Conservation (phyloP, 2,113 vertebrate species). For the Arenaria interpres region DNA sequence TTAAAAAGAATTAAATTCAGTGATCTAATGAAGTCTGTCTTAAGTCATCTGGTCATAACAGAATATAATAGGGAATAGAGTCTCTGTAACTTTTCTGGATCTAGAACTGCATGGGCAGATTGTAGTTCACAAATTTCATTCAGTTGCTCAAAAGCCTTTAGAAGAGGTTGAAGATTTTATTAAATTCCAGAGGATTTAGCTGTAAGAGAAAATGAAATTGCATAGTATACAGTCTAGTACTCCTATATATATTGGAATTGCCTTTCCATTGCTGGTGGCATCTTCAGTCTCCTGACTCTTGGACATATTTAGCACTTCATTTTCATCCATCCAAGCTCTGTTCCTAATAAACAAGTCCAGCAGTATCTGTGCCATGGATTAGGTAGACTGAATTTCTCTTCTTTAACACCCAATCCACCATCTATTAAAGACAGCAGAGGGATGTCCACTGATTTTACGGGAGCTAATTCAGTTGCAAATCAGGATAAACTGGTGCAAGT, state of each 20-base stretch:
- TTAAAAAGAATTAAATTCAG: neutral
- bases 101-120: neutral
- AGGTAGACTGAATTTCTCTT: neutral
- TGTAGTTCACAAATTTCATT: neutral
- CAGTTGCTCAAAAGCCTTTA: neutral
- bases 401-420: neutral
- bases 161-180: neutral
- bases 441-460: neutral
- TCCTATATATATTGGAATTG: neutral
- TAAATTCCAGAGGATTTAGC: neutral
- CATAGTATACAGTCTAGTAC: neutral
- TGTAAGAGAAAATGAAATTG: neutral
- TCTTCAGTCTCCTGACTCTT: neutral
- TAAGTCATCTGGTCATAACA: neutral
- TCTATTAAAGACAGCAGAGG: neutral
- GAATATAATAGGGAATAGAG: neutral
- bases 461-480: neutral
- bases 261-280: neutral
- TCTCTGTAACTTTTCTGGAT: neutral
- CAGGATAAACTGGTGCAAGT: neutral
- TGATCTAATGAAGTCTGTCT: neutral
- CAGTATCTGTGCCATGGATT: neutral
- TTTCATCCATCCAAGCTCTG: neutral
- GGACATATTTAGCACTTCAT: neutral
- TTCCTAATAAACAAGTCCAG: neutral